phyloP scores from a whole-genome alignment of 2,797 vertebrate genomes.

The Pteropus rufus region DNA sequence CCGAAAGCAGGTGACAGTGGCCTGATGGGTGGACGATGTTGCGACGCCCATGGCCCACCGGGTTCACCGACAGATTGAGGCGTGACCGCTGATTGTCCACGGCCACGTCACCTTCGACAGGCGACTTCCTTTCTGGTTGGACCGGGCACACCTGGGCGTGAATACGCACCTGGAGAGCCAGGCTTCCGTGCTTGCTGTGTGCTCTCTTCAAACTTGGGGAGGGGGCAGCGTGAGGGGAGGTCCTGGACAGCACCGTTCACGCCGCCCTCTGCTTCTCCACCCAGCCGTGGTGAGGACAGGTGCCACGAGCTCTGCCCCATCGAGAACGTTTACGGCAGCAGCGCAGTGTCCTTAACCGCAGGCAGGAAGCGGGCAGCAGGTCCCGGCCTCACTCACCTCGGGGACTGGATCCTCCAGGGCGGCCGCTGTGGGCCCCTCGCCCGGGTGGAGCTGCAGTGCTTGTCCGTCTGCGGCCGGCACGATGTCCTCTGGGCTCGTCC shows the following conservation, averaged over 20 bases:
- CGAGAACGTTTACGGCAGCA: no score
- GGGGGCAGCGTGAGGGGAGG: rapidly evolving
- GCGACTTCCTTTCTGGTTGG: rapidly evolving
- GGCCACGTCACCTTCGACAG: neutral
- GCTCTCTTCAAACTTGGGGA: rapidly evolving
- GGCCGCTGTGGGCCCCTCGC: no score
- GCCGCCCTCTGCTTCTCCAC: no score
- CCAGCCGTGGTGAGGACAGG: no score
- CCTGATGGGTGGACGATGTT: neutral
- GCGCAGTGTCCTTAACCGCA: no score
- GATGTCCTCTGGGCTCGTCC: neutral
- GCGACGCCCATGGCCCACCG: rapidly evolving
- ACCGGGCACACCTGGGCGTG: rapidly evolving
- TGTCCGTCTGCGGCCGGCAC: rapidly evolving
- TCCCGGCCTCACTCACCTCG: no score
- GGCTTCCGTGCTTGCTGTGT: rapidly evolving
- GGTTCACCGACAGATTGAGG: no score
- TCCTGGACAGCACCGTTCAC: rapidly evolving
- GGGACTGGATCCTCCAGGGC: no score
- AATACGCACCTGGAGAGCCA: no score
- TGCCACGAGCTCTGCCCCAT: no score
- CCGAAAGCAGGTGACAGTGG: rapidly evolving
- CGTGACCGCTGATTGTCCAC: rapidly evolving
- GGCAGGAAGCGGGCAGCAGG: no score
- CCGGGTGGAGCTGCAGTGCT: rapidly evolving